Conservation (phyloP, 30 jellyfish, hydroid and myxozoan species). For the Aurelia coerulea region DNA sequence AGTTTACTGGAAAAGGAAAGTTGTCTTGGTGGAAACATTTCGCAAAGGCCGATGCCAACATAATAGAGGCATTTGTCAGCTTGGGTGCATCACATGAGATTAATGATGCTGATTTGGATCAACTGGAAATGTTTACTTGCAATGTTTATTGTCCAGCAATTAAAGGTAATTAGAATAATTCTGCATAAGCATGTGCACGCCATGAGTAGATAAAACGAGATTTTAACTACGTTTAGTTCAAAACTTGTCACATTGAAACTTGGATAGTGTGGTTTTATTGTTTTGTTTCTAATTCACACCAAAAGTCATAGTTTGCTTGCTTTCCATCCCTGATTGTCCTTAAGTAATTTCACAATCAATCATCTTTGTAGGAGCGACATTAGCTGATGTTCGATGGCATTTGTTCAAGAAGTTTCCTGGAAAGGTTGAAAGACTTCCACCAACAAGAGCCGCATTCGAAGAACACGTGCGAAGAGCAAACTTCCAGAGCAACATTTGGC, state of each 20-base stretch:
- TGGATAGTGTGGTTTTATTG: neutral
- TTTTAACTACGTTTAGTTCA: neutral
- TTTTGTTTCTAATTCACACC: conserved; percentile 10
- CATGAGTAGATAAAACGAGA: neutral
- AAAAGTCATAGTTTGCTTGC: neutral
- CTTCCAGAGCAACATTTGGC: no score
- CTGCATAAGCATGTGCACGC: neutral
- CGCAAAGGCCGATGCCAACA: conserved; percentile 3
- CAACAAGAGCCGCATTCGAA: no score
- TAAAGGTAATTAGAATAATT: neutral
- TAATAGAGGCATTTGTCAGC: neutral
- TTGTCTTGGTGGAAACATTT: conserved; percentile 26
- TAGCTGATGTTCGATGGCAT: neutral
- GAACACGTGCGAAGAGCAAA: no score
- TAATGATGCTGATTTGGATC: neutral
- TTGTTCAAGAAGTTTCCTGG: no score
- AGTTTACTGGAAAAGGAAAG: conserved; percentile 20
- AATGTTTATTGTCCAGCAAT: conserved; percentile 17
- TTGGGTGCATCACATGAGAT: neutral
- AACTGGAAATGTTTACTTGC: neutral
- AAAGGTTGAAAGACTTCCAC: no score
- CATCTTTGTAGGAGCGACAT: conserved; percentile 7
- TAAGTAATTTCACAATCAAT: neutral
- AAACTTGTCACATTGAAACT: neutral
- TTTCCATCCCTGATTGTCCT: neutral